Evolutionary conservation across 2,888 invertebrate species (phyloP).

Genomic region (Ormyrus pomaceus): DNA sequence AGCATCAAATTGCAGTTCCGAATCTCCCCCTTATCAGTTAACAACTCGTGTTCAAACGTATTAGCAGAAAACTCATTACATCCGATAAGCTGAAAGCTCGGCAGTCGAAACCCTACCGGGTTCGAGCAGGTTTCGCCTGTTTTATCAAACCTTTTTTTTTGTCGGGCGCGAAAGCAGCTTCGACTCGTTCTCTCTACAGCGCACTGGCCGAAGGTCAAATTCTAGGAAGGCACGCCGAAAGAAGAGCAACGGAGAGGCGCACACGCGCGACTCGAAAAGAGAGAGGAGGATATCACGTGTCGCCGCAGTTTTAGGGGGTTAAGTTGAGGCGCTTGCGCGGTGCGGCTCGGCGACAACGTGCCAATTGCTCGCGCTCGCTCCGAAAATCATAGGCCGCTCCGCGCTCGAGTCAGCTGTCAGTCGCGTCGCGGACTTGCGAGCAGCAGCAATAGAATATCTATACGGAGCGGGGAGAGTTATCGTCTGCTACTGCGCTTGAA

Average conservation of each 20-base stretch:
- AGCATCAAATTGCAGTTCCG: too few relatives aligned
- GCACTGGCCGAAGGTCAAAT: not conserved
- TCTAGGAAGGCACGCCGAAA: not conserved
- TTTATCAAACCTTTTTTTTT: too few relatives aligned
- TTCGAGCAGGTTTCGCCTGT: too few relatives aligned
- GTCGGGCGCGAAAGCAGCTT: too few relatives aligned
- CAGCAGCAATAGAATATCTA: not conserved
- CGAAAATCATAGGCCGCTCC: too few relatives aligned
- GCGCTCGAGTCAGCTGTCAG: not conserved
- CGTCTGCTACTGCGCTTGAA: conserved; percentile 3
- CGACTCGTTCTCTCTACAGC: too few relatives aligned
- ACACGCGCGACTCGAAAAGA: not conserved
- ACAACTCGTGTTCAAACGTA: too few relatives aligned
- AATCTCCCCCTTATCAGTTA: too few relatives aligned
- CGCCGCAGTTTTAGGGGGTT: not conserved
- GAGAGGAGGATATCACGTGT: not conserved
- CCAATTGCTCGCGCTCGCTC: not conserved
- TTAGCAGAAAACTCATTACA: too few relatives aligned
- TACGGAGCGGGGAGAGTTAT: not conserved
- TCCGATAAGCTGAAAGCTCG: too few relatives aligned
- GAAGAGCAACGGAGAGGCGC: not conserved
- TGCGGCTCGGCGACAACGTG: not conserved
- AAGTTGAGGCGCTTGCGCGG: not conserved
- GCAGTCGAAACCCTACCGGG: too few relatives aligned
- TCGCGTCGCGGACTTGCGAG: conserved; percentile 35